Base-by-base conservation (phyloP, 1,140 invertebrate species). In the Ips nitidus region DNA sequence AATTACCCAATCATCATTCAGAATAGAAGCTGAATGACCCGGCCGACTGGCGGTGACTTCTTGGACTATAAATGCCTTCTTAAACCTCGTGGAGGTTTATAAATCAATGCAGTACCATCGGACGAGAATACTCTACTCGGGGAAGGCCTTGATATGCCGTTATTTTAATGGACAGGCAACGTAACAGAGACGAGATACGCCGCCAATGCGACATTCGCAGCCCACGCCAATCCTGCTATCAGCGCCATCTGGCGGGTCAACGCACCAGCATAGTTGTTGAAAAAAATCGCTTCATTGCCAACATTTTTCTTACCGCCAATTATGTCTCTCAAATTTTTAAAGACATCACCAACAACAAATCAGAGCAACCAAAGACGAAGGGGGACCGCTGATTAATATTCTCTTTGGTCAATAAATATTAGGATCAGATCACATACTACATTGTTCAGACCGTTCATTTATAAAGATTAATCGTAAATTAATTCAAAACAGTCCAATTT, bases 191-290 rank as follows among this genome's bases (percentile, higher is more conserved):
- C 50, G 65, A 67, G 65, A 60, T 67, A 67, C 52, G 38, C 41
- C 37, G 65, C 65, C 60, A 62, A 62, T 62, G 60, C 60, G 50
- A 57, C 57, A 69, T 69, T 55, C 66, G 41, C 45, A 40, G 66
- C 69, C 69, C 69, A 66, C 69, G 69, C 37, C 65, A 45, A 52
- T 58, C 53, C 36, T 43, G 61, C 50, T 66, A 70, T 70, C 69
- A 70, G 62, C 63, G 69, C 69, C 69, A 70, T 70, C 69, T 70
- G 40, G 42, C 47, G 55, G 69, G 63, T 70, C 69, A 70, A 70
- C 47, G 69, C 61, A 59, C 45, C 45, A 22, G 45, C 3, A 50
- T 50, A 8, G 7, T 50, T 50, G 45, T 22, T 22, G 22, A 22
- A 22, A 22, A 22, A 22, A 22, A 22, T 22, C 0, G 22, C 22